Evolutionary conservation across 2,888 invertebrate species (phyloP), one percentile per base, ranked within the genome.

Genomic region (Limnephilus lunatus): DNA sequence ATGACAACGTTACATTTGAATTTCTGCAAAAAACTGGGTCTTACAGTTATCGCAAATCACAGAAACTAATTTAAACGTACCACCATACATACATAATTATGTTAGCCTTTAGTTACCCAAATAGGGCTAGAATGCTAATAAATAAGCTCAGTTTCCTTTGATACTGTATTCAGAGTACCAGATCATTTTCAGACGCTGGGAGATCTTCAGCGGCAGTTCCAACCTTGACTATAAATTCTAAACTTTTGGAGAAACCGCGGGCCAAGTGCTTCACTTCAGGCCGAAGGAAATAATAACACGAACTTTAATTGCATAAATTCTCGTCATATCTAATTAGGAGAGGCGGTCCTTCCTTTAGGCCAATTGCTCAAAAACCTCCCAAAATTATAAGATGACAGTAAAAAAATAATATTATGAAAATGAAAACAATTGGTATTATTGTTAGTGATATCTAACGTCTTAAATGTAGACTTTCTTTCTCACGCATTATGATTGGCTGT

Each of bases 181-280:
- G 83, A 83, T 35, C 83, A 32, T 83, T 83, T 83, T 83, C 83
- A 83, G 83, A 83, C 35, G 83, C 83, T 83, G 83, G 83, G 35
- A 83, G 83, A 83, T 83, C 83, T 83, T 25, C 25, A 25, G 83
- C 32, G 83, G 83, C 83, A 83, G 83, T 83, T 83, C 15, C 35
- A 35, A 35, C 83, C 83, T 19, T 83, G 32, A 35, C 83, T 83
- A 83, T 83, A 83, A 83, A 83, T 83, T 83, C 35, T 83, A 83
- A 83, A 83, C 35, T 83, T 83, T 83, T 25, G 1, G 19, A 14
- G 19, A 35, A 83, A 83, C 32, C 35, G 35, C 9, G 35, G 83
- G 83, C 35, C 83, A 19, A 19, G 35, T 32, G 19, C 25, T 83
- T 83, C 35, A 83, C 35, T 83, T 11, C 9, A 14, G 31, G 83